phyloP scores from a whole-genome alignment of 2,113 vertebrate species.

The Arvicanthis niloticus region DNA sequence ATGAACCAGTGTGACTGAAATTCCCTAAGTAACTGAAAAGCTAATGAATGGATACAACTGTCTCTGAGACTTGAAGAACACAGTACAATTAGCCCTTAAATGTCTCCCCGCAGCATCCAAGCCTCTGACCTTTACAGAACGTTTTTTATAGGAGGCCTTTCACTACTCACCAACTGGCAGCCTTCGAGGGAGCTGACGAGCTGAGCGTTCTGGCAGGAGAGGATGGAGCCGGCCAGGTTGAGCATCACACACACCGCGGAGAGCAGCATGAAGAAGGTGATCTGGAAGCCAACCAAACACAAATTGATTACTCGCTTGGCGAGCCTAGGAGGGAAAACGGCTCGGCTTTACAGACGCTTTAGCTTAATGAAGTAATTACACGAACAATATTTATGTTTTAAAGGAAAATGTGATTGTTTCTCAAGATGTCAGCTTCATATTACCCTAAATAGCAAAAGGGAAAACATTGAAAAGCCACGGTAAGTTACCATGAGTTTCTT shows the following conservation, averaged over 20 bases:
- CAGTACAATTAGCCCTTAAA: background rate
- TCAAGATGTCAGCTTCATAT: conserved; percentile 27
- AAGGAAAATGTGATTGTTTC: conserved; percentile 31
- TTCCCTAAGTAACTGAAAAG: background rate
- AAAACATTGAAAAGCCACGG: background rate
- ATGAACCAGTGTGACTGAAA: background rate
- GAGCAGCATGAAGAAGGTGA: conserved; percentile 99
- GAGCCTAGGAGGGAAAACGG: conserved; percentile 21
- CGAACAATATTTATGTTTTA: conserved; percentile 9
- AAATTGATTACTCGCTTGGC: conserved; percentile 62
- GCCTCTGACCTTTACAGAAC: conserved; percentile 31
- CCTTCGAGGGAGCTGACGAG: conserved; percentile 96
- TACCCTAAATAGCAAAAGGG: background rate
- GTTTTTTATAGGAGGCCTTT: background rate
- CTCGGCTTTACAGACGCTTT: background rate
- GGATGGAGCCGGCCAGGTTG: conserved; percentile 98
- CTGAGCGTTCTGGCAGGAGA: conserved; percentile 99
- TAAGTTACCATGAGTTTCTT: background rate
- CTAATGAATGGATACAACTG: background rate
- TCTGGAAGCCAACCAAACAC: conserved; percentile 86
- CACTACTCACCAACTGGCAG: conserved; percentile 97
- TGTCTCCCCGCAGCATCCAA: background rate
- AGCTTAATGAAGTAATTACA: conserved; percentile 54
- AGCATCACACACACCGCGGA: conserved; percentile 99
- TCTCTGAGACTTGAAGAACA: background rate